A percentile compares a stretch with the other conserved stretches of the same genome.
Evolutionary conservation across 2,797 vertebrate species (phyloP).

Genomic region (Gallinago solitaria): DNA sequence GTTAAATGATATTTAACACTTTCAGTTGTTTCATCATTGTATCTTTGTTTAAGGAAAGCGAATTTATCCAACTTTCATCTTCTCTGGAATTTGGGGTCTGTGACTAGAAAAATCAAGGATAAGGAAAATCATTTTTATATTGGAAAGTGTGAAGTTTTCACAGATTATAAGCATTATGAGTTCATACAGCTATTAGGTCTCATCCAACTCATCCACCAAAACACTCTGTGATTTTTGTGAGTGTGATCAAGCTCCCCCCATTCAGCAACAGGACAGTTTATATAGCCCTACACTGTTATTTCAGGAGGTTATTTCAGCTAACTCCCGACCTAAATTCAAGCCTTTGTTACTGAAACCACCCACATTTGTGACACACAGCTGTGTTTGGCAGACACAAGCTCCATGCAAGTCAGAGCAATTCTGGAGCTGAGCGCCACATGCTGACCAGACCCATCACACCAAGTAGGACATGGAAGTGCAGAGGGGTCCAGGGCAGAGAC

Average conservation of each 20-base stretch:
- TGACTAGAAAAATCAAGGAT: background rate
- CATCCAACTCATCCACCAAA: background rate
- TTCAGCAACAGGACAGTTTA: background rate
- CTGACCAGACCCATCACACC: background rate
- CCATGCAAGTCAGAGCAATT: fast-evolving
- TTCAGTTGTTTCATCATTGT: background rate
- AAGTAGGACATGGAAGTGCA: fast-evolving
- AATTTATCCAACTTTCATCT: background rate
- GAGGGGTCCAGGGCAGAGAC: background rate
- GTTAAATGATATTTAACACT: background rate
- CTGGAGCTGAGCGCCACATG: fast-evolving
- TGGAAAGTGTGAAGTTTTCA: background rate
- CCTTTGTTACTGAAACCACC: background rate
- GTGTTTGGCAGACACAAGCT: background rate
- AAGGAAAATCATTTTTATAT: background rate
- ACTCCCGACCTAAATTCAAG: background rate
- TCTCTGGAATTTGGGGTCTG: background rate
- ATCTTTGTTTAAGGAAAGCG: background rate
- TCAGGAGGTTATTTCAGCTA: background rate
- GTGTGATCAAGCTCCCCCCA: background rate
- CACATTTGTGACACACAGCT: background rate
- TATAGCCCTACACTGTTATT: background rate
- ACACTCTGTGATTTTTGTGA: background rate
- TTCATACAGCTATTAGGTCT: background rate
- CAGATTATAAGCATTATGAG: background rate